Evolutionary conservation across 2,113 vertebrate genomes (phyloP), one percentile per base, ranked within the genome.

Genomic region (Sardina pilchardus): DNA sequence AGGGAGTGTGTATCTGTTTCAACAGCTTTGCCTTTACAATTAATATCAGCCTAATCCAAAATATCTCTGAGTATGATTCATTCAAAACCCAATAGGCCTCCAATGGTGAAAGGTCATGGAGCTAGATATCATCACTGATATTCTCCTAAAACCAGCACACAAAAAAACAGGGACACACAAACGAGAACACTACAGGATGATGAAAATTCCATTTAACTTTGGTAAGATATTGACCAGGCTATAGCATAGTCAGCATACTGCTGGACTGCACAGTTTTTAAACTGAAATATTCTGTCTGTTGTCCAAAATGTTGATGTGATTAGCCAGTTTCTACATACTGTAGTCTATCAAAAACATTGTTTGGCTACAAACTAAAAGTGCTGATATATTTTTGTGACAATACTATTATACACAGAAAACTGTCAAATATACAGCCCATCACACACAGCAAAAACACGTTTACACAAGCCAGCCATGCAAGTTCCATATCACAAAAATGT

Each of bases 161-260:
- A 93, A 86, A 86, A 82, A 44, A 90, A 86, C 94, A 96, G 1
- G 39, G 39, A 4, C 2, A 42, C 2, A 42, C 39, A 42, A 42
- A 42, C 39, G 4, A 42, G 39, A 42, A 42, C 0, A 42, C 39
- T 94, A 95, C 50, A 53, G 12, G 0, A 53, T 53, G 19, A 53
- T 53, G 17, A 16, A 16, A 53, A 53, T 53, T 17, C 14, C 3
- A 53, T 1, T 53, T 53, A 14, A 53, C 1, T 53, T 17, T 53
- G 50, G 14, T 53, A 9, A 53, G 50, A 53, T 12, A 53, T 53
- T 53, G 50, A 16, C 50, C 16, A 50, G 16, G 12, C 9, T 53
- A 53, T 19, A 53, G 50, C 12, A 53, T 19, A 53, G 44, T 53
- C 50, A 53, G 4, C 50, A 16, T 53, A 53, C 50, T 19, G 53